Base-by-base conservation (phyloP, 2,797 vertebrate species). In the Mionectes olivaceus region DNA sequence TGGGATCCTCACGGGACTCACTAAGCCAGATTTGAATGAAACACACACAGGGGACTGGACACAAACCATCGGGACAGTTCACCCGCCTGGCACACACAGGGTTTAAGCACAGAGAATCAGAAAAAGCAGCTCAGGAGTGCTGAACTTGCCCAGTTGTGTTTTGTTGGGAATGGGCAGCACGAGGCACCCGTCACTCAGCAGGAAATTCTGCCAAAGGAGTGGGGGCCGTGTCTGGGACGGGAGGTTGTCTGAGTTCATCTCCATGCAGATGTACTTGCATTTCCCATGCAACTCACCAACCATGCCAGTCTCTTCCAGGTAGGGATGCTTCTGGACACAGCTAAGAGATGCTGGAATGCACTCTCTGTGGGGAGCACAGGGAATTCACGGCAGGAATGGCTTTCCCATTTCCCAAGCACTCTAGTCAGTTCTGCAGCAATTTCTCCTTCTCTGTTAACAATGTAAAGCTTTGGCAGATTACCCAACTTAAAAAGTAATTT, bases 401-500 rank as follows among this genome's bases (percentile, higher is more conserved):
- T 23, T 33, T 24, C 47, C 63, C 52, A 13, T 24, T 68, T 33
- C 59, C 59, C 15, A 15, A 56, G 33, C 11, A 9, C 68, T 37
- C 63, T 65, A 23, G 55, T 85, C 83, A 46, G 23, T 37, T 82
- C 86, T 74, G 80, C 83, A 87, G 80, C 64, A 53, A 43, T 76
- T 87, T 89, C 90, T 84, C 68, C 56, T 89, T 63, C 93, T 89
- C 90, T 90, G 93, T 71, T 94, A 95, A 94, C 92, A 87, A 59
- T 60, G 87, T 92, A 94, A 93, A 95, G 92, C 69, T 68, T 33
- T 94, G 96, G 95, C 96, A 96, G 78, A 91, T 95, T 92, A 96
- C 47, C 93, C 95, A 85, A 82, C 87, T 92, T 95, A 78, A 93
- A 93, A 96, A 96, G 82, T 95, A 93, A 96, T 92, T 96, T 94